phyloP scores from a whole-genome alignment of 2,888 invertebrate genomes.

The Nezara viridula region DNA sequence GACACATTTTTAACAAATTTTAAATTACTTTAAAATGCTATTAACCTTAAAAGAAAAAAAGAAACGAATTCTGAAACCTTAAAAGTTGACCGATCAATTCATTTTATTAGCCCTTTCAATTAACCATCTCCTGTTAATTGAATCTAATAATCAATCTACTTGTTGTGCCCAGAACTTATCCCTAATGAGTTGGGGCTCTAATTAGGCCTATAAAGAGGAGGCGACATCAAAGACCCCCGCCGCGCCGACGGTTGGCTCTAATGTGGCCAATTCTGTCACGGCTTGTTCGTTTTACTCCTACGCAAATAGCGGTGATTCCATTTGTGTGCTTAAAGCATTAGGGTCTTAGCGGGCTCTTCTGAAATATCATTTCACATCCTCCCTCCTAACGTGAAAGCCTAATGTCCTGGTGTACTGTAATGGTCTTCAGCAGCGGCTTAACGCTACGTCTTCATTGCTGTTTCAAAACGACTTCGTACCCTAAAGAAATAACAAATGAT shows the following conservation, averaged over 20 bases:
- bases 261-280: not conserved
- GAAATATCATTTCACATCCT: slow-evolving; percentile 6
- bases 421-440: not conserved
- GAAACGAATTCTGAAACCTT: no score
- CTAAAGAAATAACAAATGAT: not conserved
- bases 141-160: not conserved
- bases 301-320: slow-evolving; percentile 18
- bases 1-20: no score
- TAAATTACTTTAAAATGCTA: no score
- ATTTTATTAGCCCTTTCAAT: not conserved
- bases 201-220: not conserved
- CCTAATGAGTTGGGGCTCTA: not conserved
- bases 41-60: no score
- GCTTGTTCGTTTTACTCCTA: slow-evolving; percentile 21
- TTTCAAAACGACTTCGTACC: not conserved
- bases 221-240: not conserved
- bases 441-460: not conserved
- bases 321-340: slow-evolving; percentile 8
- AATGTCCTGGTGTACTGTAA: not conserved
- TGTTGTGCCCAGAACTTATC: not conserved
- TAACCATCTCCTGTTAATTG: not conserved
- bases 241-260: not conserved
- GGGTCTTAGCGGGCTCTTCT: not conserved
- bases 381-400: not conserved
- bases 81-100: no score